Evolutionary conservation across 2,888 invertebrate species (phyloP).

Genomic region (Julus scandinavius): DNA sequence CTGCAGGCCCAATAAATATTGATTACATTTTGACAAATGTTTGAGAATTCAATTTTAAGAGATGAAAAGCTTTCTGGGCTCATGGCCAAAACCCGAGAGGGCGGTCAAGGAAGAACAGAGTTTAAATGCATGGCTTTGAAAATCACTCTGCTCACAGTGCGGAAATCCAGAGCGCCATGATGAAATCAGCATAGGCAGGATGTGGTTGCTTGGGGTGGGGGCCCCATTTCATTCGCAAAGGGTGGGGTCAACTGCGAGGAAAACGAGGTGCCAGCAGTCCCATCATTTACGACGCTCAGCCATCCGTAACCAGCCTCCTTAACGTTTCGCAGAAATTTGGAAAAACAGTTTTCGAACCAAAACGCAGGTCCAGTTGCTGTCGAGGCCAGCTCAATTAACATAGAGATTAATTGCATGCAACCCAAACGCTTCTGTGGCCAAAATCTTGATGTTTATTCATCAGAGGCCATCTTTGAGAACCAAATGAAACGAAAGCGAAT

Average conservation of each 20-base stretch:
- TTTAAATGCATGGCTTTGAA: not conserved
- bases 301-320: not conserved
- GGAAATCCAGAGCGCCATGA: conserved; percentile 1
- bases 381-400: not conserved
- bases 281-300: not conserved
- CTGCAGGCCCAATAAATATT: not conserved
- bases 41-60: not conserved
- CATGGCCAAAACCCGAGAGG: conserved; percentile 14
- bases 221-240: not conserved
- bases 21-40: not conserved
- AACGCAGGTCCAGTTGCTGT: not conserved
- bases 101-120: conserved; percentile 8
- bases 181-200: conserved; percentile 27
- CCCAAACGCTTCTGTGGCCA: not conserved
- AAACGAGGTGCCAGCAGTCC: not conserved
- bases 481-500: not conserved
- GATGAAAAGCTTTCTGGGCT: conserved; percentile 10
- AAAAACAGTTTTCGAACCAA: not conserved
- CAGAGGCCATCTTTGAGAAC: not conserved
- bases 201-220: conserved; percentile 29
- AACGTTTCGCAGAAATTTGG: not conserved
- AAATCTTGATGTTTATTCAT: not conserved
- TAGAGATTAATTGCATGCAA: not conserved
- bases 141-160: not conserved
- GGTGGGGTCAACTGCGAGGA: conserved; percentile 39